Conservation (phyloP, 2,113 vertebrate genomes). For the Sakesphorus luctuosus region DNA sequence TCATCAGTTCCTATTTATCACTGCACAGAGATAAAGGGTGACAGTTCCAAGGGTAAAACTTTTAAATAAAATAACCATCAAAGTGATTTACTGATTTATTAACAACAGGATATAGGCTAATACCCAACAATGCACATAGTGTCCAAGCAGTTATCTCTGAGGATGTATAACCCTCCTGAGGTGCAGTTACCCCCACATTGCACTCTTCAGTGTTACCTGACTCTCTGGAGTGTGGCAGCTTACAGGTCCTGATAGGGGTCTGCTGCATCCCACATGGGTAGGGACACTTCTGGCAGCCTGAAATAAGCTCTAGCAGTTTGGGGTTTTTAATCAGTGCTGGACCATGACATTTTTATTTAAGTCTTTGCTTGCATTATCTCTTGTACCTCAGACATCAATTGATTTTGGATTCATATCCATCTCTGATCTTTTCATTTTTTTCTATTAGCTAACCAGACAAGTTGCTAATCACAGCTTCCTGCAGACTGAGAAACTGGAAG, state of each 20-base stretch:
- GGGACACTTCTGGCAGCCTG: background rate
- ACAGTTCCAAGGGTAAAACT: background rate
- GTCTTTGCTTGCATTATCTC: background rate
- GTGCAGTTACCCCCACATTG: background rate
- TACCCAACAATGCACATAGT: background rate
- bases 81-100: background rate
- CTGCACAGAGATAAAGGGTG: background rate
- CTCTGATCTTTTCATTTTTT: background rate
- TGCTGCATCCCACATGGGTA: background rate
- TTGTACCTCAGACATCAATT: background rate
- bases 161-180: fast-evolving
- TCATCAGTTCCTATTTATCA: background rate
- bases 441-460: background rate
- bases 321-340: background rate
- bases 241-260: fast-evolving
- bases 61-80: background rate
- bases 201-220: background rate
- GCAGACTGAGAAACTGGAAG: background rate
- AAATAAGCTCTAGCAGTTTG: background rate
- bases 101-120: background rate
- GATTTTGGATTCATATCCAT: background rate
- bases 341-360: background rate
- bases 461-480: background rate
- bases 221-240: fast-evolving
- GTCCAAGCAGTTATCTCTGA: background rate